phyloP scores from a whole-genome alignment of 2,888 invertebrate species.

The Deilephila elpenor region DNA sequence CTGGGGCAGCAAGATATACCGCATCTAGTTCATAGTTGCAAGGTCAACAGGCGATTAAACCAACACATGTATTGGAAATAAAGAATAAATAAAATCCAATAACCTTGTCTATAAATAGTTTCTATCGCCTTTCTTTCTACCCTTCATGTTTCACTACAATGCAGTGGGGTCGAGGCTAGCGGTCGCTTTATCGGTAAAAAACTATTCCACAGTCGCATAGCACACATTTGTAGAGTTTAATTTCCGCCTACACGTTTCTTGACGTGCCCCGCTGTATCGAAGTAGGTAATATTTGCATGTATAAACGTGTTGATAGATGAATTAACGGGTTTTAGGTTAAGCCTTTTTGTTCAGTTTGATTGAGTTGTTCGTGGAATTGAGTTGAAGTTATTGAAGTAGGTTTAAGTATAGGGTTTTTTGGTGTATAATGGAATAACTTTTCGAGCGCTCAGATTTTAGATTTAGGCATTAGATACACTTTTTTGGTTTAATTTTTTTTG shows the following conservation, averaged over 20 bases:
- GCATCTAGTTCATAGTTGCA: too few species aligned
- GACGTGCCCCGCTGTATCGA: constrained; percentile 35
- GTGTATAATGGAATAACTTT: too few species aligned
- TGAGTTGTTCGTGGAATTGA: background rate
- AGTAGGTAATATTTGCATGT: constrained; percentile 16
- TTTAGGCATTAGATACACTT: too few species aligned
- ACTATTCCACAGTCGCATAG: constrained; percentile 12
- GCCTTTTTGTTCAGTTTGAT: background rate
- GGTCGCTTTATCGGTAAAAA: constrained; percentile 12
- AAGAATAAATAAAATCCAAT: background rate
- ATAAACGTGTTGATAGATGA: constrained; percentile 4
- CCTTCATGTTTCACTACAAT: background rate
- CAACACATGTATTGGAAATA: background rate
- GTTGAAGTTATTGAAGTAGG: background rate
- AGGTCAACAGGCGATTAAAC: background rate
- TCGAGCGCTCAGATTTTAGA: too few species aligned
- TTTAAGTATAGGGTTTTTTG: too few species aligned
- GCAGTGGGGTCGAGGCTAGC: background rate
- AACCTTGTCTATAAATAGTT: background rate
- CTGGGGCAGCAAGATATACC: too few species aligned
- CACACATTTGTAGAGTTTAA: constrained; percentile 46
- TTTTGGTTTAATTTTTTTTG: too few species aligned
- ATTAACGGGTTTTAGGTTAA: background rate
- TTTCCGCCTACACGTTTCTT: constrained; percentile 45
- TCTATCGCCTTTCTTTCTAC: background rate